Evolutionary conservation across 2,113 vertebrate genomes (phyloP).

Genomic region (Brevimyrus niger): DNA sequence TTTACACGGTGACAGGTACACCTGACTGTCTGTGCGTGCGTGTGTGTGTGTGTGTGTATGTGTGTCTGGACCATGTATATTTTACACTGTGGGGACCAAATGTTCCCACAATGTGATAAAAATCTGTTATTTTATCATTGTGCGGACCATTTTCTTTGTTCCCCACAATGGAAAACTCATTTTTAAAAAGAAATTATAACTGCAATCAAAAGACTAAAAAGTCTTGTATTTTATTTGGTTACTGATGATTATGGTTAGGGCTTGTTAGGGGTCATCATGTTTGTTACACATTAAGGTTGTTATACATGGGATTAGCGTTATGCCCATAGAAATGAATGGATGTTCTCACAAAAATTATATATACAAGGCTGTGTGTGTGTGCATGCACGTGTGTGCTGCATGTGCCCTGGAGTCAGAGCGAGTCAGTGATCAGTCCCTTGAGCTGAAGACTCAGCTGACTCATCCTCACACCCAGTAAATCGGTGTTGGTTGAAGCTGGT

Average conservation of each 20-base stretch:
- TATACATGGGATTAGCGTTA: not conserved
- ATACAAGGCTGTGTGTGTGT: not conserved
- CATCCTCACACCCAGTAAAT: not conserved
- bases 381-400: not conserved
- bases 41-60: not conserved
- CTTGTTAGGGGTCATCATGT: not conserved
- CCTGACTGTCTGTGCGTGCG: not conserved
- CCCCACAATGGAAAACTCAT: too few relatives aligned
- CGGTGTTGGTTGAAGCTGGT: not conserved
- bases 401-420: not conserved
- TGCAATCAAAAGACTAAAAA: not conserved
- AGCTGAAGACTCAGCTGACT: not conserved
- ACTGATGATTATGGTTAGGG: not conserved
- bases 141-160: not conserved
- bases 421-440: not conserved
- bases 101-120: not conserved
- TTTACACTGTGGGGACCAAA: not conserved
- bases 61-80: not conserved
- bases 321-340: not conserved
- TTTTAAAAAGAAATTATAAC: not conserved
- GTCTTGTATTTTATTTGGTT: not conserved
- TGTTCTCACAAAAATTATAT: not conserved
- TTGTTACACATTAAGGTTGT: not conserved
- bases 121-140: not conserved
- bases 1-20: not conserved